Percentiles rank a stretch among this genome's conserved stretches.
Evolutionary conservation across 2,888 invertebrate genomes (phyloP).

Genomic region (Papilio protenor): DNA sequence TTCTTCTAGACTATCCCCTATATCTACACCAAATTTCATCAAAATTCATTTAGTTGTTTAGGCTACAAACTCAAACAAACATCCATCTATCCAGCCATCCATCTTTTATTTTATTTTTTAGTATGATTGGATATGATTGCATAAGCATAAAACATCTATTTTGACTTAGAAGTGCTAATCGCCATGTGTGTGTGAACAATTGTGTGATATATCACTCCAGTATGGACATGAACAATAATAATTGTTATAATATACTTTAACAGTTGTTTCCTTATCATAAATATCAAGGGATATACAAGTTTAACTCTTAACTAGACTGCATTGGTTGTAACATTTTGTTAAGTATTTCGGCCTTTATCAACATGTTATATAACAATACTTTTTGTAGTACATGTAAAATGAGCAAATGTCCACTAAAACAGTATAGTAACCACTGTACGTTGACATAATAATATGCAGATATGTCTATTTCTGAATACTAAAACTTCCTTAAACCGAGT

Average conservation of each 20-base stretch:
- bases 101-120: no score
- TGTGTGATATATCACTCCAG: not conserved
- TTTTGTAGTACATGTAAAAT: not conserved
- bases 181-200: not conserved
- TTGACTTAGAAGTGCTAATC: not conserved
- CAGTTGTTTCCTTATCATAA: not conserved
- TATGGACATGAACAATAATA: slow-evolving; percentile 3
- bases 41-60: no score
- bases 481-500: not conserved
- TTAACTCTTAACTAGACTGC: not conserved
- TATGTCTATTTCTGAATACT: not conserved
- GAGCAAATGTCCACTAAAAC: not conserved
- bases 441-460: no score
- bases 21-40: no score
- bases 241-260: not conserved
- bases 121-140: no score
- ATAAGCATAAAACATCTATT: not conserved
- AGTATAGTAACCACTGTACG: not conserved
- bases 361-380: not conserved
- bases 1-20: no score
- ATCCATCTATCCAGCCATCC: no score
- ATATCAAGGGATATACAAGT: not conserved
- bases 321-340: not conserved
- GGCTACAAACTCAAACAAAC: no score
- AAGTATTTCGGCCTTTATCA: not conserved